Evolutionary conservation across 2,113 vertebrate genomes (phyloP), one percentile per base, ranked within the genome.

Genomic region (Vanacampus margaritifer): DNA sequence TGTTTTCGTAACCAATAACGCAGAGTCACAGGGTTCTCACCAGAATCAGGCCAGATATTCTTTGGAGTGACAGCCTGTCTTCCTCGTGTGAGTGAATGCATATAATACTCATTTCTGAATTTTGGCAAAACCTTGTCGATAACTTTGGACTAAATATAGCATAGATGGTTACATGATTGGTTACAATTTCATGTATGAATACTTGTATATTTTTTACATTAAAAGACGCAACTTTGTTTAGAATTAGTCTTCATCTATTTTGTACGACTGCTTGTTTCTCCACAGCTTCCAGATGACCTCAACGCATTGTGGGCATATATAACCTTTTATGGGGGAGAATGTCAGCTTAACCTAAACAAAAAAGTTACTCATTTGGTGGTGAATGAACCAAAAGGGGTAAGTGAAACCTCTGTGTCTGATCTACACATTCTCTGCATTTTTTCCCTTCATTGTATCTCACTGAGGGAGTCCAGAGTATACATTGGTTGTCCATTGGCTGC

Each of bases 21-120:
- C 92, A 99, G 97, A 68, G 97, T 97, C 3, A 96, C 93, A 65
- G 97, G 96, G 13, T 99, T 99, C 84, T 99, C 97, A 68, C 97
- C 97, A 66, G 97, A 99, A 73, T 94, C 96, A 0, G 95, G 95
- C 56, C 96, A 99, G 88, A 87, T 95, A 39, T 99, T 99, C 84
- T 99, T 95, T 86, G 97, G 97, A 62, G 89, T 99, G 51, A 95
- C 93, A 39, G 97, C 93, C 62, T 99, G 97, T 90, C 93, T 98
- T 39, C 94, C 97, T 74, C 93, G 93, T 90, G 97, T 99, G 89
- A 90, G 97, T 99, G 89, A 72, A 85, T 62, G 7, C 67, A 1
- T 45, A 46, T 0, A 10, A 23, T 51, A 23, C n/a, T 11, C 19
- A 36, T 41, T 67, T 12, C 17, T 26, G 50, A 21, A 60, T 60